These are phyloP conservation scores for Norana najaformis DNA, from an alignment of 2,888 invertebrate genomes.

Conservation along the genomic window DNA sequence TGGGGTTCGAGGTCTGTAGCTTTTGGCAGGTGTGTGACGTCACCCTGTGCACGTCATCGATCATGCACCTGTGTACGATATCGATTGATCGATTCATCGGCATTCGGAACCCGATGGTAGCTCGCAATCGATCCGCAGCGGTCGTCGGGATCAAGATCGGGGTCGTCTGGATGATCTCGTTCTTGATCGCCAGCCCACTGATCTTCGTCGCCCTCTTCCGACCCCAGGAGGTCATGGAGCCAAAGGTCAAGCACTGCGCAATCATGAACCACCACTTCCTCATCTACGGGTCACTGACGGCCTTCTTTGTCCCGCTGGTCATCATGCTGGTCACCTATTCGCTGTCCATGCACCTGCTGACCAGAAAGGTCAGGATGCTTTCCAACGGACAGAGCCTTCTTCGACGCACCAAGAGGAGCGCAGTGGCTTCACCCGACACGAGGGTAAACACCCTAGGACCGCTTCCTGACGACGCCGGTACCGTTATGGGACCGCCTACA, in stretches of 20 bases:
- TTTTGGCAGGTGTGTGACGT: conserved; percentile 68
- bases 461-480: not conserved
- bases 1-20: conserved; percentile 66
- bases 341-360: conserved; percentile 83
- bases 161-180: conserved; percentile 87
- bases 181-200: conserved; percentile 63
- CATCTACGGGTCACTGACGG: conserved; percentile 88
- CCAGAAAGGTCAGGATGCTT: conserved; percentile 57
- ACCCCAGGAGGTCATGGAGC: conserved; percentile 67
- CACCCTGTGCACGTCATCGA: conserved; percentile 66
- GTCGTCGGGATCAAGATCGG: conserved; percentile 77
- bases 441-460: not conserved
- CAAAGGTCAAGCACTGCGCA: conserved; percentile 14
- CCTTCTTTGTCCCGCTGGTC: conserved; percentile 90
- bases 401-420: not conserved
- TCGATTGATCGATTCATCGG: conserved; percentile 78
- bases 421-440: not conserved
- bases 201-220: conserved; percentile 66
- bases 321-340: conserved; percentile 96
- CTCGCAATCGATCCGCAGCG: conserved; percentile 57
- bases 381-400: conserved; percentile 24
- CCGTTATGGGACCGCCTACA: not conserved
- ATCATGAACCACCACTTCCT: conserved; percentile 61
- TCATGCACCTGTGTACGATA: conserved; percentile 68
- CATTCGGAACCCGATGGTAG: conserved; percentile 76